These are phyloP conservation scores for Acipenser transmontanus DNA, from an alignment of 2,797 vertebrate species.

Conservation along the genomic window DNA sequence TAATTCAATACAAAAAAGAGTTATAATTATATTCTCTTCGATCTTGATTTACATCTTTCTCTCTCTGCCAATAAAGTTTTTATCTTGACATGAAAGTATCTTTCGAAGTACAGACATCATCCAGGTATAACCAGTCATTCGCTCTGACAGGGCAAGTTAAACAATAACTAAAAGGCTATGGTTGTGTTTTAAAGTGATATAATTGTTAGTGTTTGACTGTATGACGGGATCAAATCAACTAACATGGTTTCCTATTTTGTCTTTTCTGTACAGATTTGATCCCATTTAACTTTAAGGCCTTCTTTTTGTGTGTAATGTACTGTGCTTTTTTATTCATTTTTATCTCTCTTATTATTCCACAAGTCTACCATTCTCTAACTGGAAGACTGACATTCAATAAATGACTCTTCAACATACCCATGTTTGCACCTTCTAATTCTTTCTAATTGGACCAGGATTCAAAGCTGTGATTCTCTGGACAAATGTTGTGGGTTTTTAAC, in stretches of 20 bases:
- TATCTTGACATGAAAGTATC: slow-evolving; percentile 19
- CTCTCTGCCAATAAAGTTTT: slow-evolving; percentile 15
- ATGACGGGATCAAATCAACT: neutral
- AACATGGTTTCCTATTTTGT: neutral
- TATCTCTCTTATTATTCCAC: too few relatives aligned
- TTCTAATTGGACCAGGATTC: slow-evolving; percentile 45
- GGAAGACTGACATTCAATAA: too few relatives aligned
- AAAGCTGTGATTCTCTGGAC: slow-evolving; percentile 58
- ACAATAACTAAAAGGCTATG: neutral
- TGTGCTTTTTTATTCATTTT: too few relatives aligned
- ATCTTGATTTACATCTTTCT: slow-evolving; percentile 23
- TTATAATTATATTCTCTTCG: neutral
- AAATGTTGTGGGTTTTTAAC: slow-evolving; percentile 44
- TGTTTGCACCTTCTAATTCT: slow-evolving; percentile 25
- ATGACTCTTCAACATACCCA: too few relatives aligned
- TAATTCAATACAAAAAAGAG: too few relatives aligned
- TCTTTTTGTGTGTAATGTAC: too few relatives aligned
- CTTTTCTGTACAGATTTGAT: neutral
- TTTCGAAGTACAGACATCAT: slow-evolving; percentile 23
- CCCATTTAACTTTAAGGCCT: too few relatives aligned
- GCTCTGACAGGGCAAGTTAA: slow-evolving; percentile 16
- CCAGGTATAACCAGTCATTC: slow-evolving; percentile 17
- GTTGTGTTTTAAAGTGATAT: neutral
- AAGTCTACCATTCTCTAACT: too few relatives aligned
- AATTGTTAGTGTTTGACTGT: neutral